A percentile compares a stretch with the other conserved stretches of the same genome.
Evolutionary conservation across 2,113 vertebrate species (phyloP).

Genomic region (Austrofundulus limnaeus): DNA sequence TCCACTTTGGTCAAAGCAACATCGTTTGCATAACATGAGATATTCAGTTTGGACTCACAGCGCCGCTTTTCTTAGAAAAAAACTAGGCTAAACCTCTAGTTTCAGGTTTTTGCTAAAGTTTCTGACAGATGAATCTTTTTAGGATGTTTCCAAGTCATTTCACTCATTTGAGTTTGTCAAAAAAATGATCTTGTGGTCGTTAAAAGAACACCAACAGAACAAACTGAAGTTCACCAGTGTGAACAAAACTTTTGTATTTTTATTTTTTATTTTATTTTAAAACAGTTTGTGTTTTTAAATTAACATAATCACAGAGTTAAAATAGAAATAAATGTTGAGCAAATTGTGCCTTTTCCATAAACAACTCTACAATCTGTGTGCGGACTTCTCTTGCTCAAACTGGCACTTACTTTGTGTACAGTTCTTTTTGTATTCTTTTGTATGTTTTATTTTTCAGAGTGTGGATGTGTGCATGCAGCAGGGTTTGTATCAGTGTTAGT

Average conservation of each 20-base stretch:
- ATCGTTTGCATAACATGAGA: neutral
- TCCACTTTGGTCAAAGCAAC: no score
- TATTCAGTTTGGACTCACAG: neutral
- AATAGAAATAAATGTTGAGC: neutral
- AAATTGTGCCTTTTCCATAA: constrained; percentile 3
- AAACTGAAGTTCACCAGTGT: constrained; percentile 7
- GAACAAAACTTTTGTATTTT: constrained; percentile 10
- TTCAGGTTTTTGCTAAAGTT: no score
- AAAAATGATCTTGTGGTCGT: neutral
- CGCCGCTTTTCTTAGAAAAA: no score
- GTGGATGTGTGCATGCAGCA: constrained; percentile 51
- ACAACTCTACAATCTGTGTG: neutral
- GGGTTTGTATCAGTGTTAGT: constrained; percentile 26
- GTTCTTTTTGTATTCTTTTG: constrained; percentile 59
- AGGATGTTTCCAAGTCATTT: no score
- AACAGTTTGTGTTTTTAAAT: neutral
- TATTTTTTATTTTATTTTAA: neutral
- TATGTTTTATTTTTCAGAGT: constrained; percentile 40
- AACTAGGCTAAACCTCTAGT: no score
- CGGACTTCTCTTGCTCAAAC: constrained; percentile 1
- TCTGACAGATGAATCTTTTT: no score
- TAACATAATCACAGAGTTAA: neutral
- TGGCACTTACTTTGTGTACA: constrained; percentile 35
- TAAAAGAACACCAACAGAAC: neutral
- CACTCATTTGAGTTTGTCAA: neutral